Evolutionary conservation across 2,888 invertebrate species (phyloP).

Genomic region (Folsomia candida): DNA sequence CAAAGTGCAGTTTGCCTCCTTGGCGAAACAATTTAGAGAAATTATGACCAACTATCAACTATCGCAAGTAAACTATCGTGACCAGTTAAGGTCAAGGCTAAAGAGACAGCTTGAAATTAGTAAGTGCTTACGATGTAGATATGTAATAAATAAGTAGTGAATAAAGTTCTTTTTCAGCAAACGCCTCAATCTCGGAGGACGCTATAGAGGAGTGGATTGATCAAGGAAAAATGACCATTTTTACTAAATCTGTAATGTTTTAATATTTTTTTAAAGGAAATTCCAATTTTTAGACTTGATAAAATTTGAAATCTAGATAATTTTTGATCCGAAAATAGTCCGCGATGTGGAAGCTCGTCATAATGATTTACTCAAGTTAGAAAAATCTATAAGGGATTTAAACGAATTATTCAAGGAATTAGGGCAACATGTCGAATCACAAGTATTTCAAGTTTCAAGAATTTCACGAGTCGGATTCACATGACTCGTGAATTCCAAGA

Average conservation of each 20-base stretch:
- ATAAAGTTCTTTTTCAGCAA: constrained; percentile 43
- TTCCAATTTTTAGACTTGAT: not conserved
- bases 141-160: not conserved
- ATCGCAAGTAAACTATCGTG: constrained; percentile 62
- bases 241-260: constrained; percentile 19
- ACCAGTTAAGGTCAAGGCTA: constrained; percentile 61
- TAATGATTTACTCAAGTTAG: constrained; percentile 75
- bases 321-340: constrained; percentile 36
- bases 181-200: not conserved
- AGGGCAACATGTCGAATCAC: constrained; percentile 73
- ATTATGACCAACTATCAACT: constrained; percentile 62
- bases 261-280: not conserved
- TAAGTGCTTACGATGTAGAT: constrained; percentile 54
- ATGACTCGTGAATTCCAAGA: no score
- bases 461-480: not conserved
- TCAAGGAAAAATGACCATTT: constrained; percentile 6
- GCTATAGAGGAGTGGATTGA: constrained; percentile 7
- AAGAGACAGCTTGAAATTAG: constrained; percentile 62
- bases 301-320: constrained; percentile 23
- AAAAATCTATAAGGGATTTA: constrained; percentile 73
- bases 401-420: constrained; percentile 80
- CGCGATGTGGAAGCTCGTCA: constrained; percentile 77
- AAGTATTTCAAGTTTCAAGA: constrained; percentile 57
- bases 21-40: constrained; percentile 61
- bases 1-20: constrained; percentile 58